A percentile compares a stretch with the other conserved stretches of the same genome.
Evolutionary conservation across 2,888 invertebrate genomes (phyloP).

Genomic region (Boloria euphrosyne): DNA sequence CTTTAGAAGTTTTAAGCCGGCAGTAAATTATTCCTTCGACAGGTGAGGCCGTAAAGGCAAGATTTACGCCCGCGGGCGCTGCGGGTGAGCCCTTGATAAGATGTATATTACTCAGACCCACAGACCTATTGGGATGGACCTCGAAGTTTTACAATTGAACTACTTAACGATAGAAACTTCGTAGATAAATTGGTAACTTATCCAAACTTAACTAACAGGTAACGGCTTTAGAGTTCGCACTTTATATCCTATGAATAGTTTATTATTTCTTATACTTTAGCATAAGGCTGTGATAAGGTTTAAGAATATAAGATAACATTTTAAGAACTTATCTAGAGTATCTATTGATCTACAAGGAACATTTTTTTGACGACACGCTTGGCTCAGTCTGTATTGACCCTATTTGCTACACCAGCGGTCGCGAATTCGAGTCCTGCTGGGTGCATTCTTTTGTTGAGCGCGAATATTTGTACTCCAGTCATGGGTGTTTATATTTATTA

Average conservation of each 20-base stretch:
- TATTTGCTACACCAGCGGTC: too few species aligned
- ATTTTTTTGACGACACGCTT: too few species aligned
- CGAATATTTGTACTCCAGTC: too few species aligned
- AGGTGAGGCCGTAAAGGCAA: conserved; percentile 81
- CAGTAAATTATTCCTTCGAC: conserved; percentile 82
- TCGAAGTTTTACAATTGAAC: conserved; percentile 48
- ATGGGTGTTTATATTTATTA: too few species aligned
- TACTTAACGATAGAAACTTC: conserved; percentile 49
- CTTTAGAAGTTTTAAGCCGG: conserved; percentile 79
- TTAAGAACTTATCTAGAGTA: not conserved
- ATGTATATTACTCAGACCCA: conserved; percentile 74
- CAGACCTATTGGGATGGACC: conserved; percentile 69
- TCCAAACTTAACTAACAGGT: conserved; percentile 44
- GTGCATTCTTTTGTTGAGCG: too few species aligned
- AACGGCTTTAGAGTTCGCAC: conserved; percentile 13
- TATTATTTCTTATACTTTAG: conserved; percentile 20
- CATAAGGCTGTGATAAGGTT: not conserved
- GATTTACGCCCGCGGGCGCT: conserved; percentile 77
- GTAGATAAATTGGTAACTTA: conserved; percentile 65
- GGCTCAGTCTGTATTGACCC: too few species aligned
- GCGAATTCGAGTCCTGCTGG: too few species aligned
- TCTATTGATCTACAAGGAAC: too few species aligned
- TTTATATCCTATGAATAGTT: conserved; percentile 18
- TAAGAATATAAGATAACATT: not conserved
- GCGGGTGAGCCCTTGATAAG: conserved; percentile 74